Evolutionary conservation across 2,113 vertebrate species (phyloP).

Genomic region (Theristicus caerulescens): DNA sequence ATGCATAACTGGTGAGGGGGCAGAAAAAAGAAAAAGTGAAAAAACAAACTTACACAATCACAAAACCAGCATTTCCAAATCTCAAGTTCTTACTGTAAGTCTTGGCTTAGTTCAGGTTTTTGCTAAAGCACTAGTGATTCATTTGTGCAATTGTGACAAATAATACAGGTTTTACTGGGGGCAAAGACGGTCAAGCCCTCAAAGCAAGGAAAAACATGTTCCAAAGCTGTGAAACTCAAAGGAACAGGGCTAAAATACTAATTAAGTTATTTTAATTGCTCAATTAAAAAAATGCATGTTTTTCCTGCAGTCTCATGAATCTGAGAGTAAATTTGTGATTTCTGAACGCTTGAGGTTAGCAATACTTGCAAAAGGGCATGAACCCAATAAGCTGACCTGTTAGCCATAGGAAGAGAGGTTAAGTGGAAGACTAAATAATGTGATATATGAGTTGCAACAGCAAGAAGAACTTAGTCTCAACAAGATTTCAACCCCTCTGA

Average conservation of each 20-base stretch:
- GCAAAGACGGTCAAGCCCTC: not conserved
- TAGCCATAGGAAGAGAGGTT: not conserved
- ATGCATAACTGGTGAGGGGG: not conserved
- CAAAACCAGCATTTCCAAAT: not conserved
- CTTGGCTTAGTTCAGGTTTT: not conserved
- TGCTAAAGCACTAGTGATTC: not conserved
- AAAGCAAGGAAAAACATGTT: not conserved
- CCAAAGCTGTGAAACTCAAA: not conserved
- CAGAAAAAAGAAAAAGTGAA: not conserved
- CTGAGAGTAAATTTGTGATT: not conserved
- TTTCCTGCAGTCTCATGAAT: not conserved
- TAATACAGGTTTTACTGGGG: not conserved
- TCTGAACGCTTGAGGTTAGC: not conserved
- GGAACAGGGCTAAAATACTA: not conserved
- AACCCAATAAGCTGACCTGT: slow-evolving; percentile 15
- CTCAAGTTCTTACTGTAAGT: not conserved
- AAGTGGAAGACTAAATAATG: slow-evolving; percentile 22
- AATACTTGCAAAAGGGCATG: not conserved
- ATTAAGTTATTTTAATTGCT: slow-evolving; percentile 16
- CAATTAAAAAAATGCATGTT: not conserved
- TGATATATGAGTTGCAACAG: not conserved
- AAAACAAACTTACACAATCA: not conserved
- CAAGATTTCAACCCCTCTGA: not conserved
- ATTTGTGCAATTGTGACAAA: not conserved
- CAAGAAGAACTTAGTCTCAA: not conserved